These are phyloP conservation scores for Perca fluviatilis DNA, from an alignment of 2,113 vertebrate species.

Conservation along the genomic window DNA sequence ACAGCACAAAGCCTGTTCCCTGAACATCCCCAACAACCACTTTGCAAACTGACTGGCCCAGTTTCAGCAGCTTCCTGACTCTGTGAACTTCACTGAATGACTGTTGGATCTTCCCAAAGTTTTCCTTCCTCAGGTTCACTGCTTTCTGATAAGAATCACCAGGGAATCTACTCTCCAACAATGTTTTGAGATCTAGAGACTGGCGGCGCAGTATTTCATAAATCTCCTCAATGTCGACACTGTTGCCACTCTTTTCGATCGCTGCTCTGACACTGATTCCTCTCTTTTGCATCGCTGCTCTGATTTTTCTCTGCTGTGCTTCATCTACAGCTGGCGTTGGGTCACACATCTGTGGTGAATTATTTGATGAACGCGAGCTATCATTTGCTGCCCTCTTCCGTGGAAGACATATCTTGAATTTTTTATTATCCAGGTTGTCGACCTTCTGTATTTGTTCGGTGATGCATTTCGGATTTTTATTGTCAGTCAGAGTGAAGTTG, in stretches of 20 bases:
- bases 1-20: conserved; percentile 56
- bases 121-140: conserved; percentile 4
- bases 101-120: conserved; percentile 50
- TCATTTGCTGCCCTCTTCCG: too few relatives aligned
- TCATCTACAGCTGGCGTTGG: accelerated
- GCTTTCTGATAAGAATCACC: background rate
- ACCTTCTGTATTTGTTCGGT: background rate
- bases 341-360: too few relatives aligned
- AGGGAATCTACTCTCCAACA: background rate
- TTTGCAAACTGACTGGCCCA: conserved; percentile 41
- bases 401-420: conserved; percentile 2
- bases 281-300: background rate
- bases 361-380: too few relatives aligned
- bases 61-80: background rate
- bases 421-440: accelerated
- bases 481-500: background rate
- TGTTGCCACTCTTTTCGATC: background rate
- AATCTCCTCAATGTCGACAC: accelerated
- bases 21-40: accelerated
- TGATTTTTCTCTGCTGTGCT: accelerated
- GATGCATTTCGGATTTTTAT: accelerated
- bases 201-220: background rate
- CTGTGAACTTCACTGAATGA: conserved; percentile 37
- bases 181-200: conserved; percentile 1
- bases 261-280: background rate